phyloP scores from a whole-genome alignment of 2,113 vertebrate species.

The Phyllopteryx taeniolatus region DNA sequence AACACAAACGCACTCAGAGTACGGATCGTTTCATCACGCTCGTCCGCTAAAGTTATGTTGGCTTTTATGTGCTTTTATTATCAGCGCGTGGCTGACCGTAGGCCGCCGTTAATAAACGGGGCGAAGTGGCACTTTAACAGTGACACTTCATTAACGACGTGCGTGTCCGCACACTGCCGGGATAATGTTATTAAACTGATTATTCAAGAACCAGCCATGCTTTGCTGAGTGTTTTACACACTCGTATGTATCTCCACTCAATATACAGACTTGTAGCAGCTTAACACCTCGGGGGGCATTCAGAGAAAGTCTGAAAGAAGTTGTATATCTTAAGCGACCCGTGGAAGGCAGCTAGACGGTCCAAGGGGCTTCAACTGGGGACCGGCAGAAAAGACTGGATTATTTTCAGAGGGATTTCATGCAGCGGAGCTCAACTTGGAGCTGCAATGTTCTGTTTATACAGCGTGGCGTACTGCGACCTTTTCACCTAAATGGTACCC shows the following conservation, averaged over 20 bases:
- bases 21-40: slow-evolving; percentile 67
- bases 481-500: slow-evolving; percentile 51
- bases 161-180: slow-evolving; percentile 61
- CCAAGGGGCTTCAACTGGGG: slow-evolving; percentile 21
- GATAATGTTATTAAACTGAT: slow-evolving; percentile 75
- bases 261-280: neutral
- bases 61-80: slow-evolving; percentile 70
- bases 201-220: slow-evolving; percentile 55
- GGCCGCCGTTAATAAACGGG: slow-evolving; percentile 70
- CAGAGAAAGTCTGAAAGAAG: neutral
- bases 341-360: neutral
- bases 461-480: slow-evolving; percentile 46
- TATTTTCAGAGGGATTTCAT: slow-evolving; percentile 38
- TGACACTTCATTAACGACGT: slow-evolving; percentile 71
- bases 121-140: slow-evolving; percentile 67
- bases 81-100: slow-evolving; percentile 64
- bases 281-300: neutral
- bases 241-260: slow-evolving; percentile 4
- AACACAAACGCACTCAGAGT: slow-evolving; percentile 59
- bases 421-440: slow-evolving; percentile 26
- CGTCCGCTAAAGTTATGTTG: slow-evolving; percentile 67
- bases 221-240: slow-evolving; percentile 44
- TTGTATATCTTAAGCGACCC: neutral
- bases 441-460: slow-evolving; percentile 8
- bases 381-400: slow-evolving; percentile 35